Evolutionary conservation across 2,888 invertebrate species (phyloP).

Genomic region (Drosophila peninsularis): DNA sequence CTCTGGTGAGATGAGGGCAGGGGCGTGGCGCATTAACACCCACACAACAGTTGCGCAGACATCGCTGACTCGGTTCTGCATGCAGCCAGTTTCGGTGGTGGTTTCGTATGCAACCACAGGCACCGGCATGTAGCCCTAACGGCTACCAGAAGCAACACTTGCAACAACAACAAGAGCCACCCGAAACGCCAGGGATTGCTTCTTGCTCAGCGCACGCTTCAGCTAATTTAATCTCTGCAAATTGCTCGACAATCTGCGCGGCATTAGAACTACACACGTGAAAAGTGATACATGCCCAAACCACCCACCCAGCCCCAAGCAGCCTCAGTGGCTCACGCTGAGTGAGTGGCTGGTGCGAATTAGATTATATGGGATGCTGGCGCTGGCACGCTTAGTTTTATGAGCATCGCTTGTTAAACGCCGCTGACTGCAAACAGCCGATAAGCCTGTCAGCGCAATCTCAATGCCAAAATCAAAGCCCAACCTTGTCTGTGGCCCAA

Average conservation of each 20-base stretch:
- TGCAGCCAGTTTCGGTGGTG: slow-evolving; percentile 56
- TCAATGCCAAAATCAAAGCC: slow-evolving; percentile 4
- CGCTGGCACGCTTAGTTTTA: slow-evolving; percentile 48
- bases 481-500: slow-evolving; percentile 26
- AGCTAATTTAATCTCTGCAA: slow-evolving; percentile 85
- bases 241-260: slow-evolving; percentile 84
- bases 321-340: slow-evolving; percentile 4
- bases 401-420: slow-evolving; percentile 44
- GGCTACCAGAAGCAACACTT: slow-evolving; percentile 33
- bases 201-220: slow-evolving; percentile 68
- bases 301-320: neutral
- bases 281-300: slow-evolving; percentile 54
- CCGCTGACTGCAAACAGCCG: slow-evolving; percentile 59
- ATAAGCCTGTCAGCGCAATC: slow-evolving; percentile 55
- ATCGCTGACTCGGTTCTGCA: slow-evolving; percentile 38
- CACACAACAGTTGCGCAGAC: slow-evolving; percentile 60
- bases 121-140: slow-evolving; percentile 43
- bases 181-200: slow-evolving; percentile 38
- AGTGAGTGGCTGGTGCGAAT: slow-evolving; percentile 58
- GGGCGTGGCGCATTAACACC: slow-evolving; percentile 72
- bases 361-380: slow-evolving; percentile 64
- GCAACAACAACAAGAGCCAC: slow-evolving; percentile 24
- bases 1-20: slow-evolving; percentile 46
- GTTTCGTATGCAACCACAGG: slow-evolving; percentile 73
- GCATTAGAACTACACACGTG: slow-evolving; percentile 79